These are phyloP conservation scores for Platysteira castanea DNA, from an alignment of 2,113 vertebrate genomes.

Conservation along the genomic window DNA sequence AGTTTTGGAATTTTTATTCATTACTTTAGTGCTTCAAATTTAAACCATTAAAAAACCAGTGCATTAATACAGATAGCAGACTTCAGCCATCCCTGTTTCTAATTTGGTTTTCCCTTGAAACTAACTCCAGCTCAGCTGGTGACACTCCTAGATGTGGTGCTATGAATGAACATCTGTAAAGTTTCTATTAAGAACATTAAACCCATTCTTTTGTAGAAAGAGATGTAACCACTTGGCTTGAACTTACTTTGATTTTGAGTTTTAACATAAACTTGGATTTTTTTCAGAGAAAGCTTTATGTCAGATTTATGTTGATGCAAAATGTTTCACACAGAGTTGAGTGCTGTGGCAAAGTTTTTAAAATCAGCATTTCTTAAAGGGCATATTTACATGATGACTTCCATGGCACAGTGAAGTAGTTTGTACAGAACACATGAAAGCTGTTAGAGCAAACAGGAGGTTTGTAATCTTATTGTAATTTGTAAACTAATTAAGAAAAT, in stretches of 20 bases:
- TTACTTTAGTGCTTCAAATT: not conserved
- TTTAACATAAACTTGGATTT: not conserved
- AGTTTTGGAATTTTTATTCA: not conserved
- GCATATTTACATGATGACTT: not conserved
- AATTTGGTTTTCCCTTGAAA: not conserved
- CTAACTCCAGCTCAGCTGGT: not conserved
- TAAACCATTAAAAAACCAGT: not conserved
- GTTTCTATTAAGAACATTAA: not conserved
- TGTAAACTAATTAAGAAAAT: not conserved
- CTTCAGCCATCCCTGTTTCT: not conserved
- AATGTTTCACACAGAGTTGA: not conserved
- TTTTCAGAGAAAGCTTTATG: not conserved
- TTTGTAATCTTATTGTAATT: not conserved
- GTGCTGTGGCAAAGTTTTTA: not conserved
- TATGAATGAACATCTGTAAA: not conserved
- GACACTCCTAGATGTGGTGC: rapidly evolving
- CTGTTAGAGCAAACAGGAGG: not conserved
- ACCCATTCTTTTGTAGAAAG: not conserved
- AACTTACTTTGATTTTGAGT: not conserved
- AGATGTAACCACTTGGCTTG: not conserved
- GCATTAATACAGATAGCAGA: not conserved
- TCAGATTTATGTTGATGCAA: not conserved
- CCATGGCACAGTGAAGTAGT: not conserved
- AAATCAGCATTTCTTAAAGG: not conserved
- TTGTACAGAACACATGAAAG: not conserved